Evolutionary conservation across 2,797 vertebrate genomes (phyloP), one percentile per base, ranked within the genome.

Genomic region (Myiotriccus ornatus): DNA sequence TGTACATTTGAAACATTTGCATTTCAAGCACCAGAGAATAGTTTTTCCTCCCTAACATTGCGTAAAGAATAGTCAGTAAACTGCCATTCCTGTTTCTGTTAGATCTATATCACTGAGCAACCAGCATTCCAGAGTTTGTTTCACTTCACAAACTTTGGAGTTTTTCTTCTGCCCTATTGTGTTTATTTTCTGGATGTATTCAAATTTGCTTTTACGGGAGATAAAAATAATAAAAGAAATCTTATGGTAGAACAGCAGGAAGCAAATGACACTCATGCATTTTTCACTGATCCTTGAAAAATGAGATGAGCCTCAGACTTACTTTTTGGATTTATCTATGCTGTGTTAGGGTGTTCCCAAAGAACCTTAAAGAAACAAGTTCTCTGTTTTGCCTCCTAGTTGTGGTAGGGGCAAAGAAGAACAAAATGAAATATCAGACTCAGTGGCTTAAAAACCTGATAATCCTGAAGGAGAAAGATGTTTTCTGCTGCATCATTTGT

Each of bases 251-350:
- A 77, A 80, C 50, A 93, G 74, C 59, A 85, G 84, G 76, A 93
- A 87, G 74, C 59, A 91, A 89, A 90, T 87, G 56, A 84, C 90
- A 76, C n/a, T 62, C 24, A 30, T 74, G 59, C 28, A 74, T 90
- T 95, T 93, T 65, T 77, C 83, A 91, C 2, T 81, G 69, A 94
- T 84, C 81, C 70, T 79, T 91, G 91, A 90, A 86, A 88, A 93
- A 95, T 77, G 46, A 95, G 44, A 22, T 83, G 52, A 88, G 24
- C 19, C 44, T 52, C 46, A 63, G 30, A 85, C 24, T 76, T 39
- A 25, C 30, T 37, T 83, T 77, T 43, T 59, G 71, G 30, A 56
- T 92, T 94, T 84, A 55, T 77, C 59, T 85, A 6, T 3, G 21
- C 78, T 64, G 46, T 82, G 39, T 39, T 91, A 57, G 56, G 81